These are phyloP conservation scores for Python bivittatus DNA, from an alignment of 2,113 vertebrate genomes.

Conservation along the genomic window DNA sequence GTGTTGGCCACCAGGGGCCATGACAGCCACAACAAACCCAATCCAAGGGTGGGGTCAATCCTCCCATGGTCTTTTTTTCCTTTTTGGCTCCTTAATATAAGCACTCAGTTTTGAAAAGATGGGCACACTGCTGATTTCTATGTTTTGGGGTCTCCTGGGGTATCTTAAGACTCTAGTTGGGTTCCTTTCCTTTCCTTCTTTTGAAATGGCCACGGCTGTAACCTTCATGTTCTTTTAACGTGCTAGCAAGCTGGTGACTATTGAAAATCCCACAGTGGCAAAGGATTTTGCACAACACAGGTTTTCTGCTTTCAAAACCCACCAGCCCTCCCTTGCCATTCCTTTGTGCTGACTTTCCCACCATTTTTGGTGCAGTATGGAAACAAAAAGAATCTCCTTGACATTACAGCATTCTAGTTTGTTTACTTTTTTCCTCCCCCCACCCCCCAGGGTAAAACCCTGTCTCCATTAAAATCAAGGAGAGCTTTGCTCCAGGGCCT, in stretches of 20 bases:
- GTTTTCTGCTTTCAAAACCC: conserved; percentile 38
- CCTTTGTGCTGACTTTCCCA: conserved; percentile 25
- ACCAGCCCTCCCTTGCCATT: conserved; percentile 33
- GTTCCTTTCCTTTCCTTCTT: background rate
- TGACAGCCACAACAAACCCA: conserved; percentile 46
- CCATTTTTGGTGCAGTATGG: conserved; percentile 1
- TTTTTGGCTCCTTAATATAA: conserved; percentile 40
- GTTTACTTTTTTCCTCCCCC: too few species aligned
- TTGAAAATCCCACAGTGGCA: conserved; percentile 31
- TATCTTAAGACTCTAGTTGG: conserved; percentile 33
- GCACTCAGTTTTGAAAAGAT: conserved; percentile 36
- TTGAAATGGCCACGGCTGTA: background rate
- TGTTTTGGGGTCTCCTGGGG: conserved; percentile 16
- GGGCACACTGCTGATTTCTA: conserved; percentile 47
- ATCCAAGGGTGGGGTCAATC: conserved; percentile 30
- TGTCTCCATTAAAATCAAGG: background rate
- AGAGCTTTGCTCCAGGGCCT: background rate
- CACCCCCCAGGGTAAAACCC: background rate
- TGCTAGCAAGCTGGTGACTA: conserved; percentile 35
- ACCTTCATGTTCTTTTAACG: conserved; percentile 23
- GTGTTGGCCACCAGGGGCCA: conserved; percentile 17
- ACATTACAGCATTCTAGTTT: conserved; percentile 6
- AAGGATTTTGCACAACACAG: conserved; percentile 40
- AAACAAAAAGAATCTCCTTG: background rate
- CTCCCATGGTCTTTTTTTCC: conserved; percentile 45